Conservation (phyloP, 30 jellyfish, hydroid and myxozoan species). For the Nemopilema nomurai region DNA sequence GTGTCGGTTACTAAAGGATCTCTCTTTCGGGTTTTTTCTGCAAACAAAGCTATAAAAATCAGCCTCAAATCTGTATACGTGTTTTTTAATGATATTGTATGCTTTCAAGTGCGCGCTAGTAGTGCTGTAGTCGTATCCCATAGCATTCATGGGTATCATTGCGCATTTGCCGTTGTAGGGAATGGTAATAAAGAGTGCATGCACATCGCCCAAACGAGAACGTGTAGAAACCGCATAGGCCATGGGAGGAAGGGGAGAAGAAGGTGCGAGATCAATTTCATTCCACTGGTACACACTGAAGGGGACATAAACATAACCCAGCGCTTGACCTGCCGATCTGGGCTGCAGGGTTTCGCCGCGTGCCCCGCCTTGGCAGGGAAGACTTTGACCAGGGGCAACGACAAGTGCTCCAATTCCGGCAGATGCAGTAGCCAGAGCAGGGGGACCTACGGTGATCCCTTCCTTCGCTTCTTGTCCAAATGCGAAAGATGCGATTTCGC, state of each 20-base stretch:
- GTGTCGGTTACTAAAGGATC: not conserved
- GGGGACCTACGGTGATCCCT: slow-evolving; percentile 14
- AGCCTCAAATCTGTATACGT: no score
- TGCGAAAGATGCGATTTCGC: slow-evolving; percentile 89
- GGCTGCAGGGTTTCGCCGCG: slow-evolving; percentile 66
- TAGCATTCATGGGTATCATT: not conserved
- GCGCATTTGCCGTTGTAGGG: not conserved
- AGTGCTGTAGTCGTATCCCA: not conserved
- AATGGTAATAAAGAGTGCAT: slow-evolving; percentile 58
- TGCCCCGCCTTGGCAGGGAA: slow-evolving; percentile 77
- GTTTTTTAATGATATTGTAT: no score
- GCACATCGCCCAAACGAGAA: slow-evolving; percentile 56
- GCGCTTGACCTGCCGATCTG: slow-evolving; percentile 65
- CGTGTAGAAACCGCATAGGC: slow-evolving; percentile 77
- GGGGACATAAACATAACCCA: slow-evolving; percentile 70
- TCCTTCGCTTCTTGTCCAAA: slow-evolving; percentile 44
- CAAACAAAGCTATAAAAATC: no score
- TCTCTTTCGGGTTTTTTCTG: not conserved
- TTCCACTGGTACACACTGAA: slow-evolving; percentile 81
- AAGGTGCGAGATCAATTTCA: slow-evolving; percentile 72
- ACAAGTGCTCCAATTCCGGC: slow-evolving; percentile 74
- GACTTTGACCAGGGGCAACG: slow-evolving; percentile 54
- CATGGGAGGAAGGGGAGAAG: slow-evolving; percentile 83
- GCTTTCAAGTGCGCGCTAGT: not conserved
- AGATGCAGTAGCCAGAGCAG: slow-evolving; percentile 71